Evolutionary conservation across 2,113 vertebrate species (phyloP).

Genomic region (Upupa epops): DNA sequence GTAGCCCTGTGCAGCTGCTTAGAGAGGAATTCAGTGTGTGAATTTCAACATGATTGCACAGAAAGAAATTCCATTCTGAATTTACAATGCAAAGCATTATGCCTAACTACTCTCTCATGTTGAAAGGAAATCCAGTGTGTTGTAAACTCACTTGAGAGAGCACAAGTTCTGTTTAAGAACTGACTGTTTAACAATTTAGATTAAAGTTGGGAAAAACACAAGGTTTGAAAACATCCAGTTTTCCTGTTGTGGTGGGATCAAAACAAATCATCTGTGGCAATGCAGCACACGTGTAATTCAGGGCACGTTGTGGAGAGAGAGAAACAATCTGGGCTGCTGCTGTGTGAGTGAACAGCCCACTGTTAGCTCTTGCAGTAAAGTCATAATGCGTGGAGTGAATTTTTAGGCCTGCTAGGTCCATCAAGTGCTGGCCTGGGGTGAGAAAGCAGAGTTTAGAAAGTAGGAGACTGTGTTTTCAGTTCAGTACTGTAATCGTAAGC

Average conservation of each 20-base stretch:
- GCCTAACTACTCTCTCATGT: neutral
- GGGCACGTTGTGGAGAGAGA: neutral
- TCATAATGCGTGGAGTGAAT: neutral
- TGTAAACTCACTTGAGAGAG: neutral
- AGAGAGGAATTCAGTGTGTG: neutral
- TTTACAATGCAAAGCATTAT: neutral
- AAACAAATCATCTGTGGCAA: neutral
- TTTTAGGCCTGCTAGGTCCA: neutral
- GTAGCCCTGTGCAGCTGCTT: neutral
- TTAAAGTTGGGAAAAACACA: neutral
- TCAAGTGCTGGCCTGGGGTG: neutral
- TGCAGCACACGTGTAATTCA: too few species aligned
- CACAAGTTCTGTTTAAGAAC: rapidly evolving
- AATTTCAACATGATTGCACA: too few species aligned
- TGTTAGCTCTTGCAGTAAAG: neutral
- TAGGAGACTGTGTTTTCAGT: neutral
- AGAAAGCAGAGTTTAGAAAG: neutral
- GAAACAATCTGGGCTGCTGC: neutral
- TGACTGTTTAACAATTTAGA: neutral
- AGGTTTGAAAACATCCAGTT: neutral
- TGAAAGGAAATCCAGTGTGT: neutral
- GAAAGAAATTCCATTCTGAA: neutral
- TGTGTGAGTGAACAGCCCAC: neutral
- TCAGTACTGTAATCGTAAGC: neutral
- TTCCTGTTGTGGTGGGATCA: neutral